A percentile compares a stretch with the other conserved stretches of the same genome.
These are phyloP conservation scores for Coelinius sp. DNA, from an alignment of 2,888 invertebrate genomes.

Conservation along the genomic window DNA sequence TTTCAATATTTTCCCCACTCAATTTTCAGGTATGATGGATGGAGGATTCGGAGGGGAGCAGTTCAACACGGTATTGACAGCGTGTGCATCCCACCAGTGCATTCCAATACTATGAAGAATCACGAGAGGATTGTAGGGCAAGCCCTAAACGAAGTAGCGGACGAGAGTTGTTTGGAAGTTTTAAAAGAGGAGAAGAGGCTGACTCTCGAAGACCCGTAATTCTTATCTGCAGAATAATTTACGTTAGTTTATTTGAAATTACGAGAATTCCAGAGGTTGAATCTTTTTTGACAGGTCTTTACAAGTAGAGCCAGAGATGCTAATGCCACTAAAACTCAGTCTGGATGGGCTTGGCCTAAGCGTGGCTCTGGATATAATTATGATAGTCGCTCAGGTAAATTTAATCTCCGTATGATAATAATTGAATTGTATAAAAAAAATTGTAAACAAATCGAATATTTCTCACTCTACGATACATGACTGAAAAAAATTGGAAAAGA, in stretches of 20 bases:
- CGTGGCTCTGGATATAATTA: constrained; percentile 38
- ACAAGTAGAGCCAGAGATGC: background rate
- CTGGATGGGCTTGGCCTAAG: constrained; percentile 43
- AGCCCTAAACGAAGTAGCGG: constrained; percentile 34
- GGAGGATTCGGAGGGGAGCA: background rate
- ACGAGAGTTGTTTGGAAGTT: constrained; percentile 38
- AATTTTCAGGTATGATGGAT: background rate
- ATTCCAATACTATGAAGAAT: constrained; percentile 13
- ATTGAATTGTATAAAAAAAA: constrained; percentile 24
- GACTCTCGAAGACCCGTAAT: constrained; percentile 11
- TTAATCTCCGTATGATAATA: constrained; percentile 7
- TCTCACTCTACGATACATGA: too few relatives aligned
- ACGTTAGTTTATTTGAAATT: background rate
- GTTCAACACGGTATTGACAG: background rate
- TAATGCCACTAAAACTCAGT: constrained; percentile 28
- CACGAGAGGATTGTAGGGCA: constrained; percentile 42
- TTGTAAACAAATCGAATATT: too few relatives aligned
- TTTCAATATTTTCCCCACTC: background rate
- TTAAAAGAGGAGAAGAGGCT: constrained; percentile 39
- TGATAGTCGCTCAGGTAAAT: constrained; percentile 40
- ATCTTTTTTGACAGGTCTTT: background rate
- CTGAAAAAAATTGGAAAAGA: too few relatives aligned
- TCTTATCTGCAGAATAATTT: background rate
- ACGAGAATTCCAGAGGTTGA: background rate
- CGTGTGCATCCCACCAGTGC: background rate